These are phyloP conservation scores for Galerucella nymphaeae DNA, from an alignment of 2,888 invertebrate genomes.

Conservation along the genomic window DNA sequence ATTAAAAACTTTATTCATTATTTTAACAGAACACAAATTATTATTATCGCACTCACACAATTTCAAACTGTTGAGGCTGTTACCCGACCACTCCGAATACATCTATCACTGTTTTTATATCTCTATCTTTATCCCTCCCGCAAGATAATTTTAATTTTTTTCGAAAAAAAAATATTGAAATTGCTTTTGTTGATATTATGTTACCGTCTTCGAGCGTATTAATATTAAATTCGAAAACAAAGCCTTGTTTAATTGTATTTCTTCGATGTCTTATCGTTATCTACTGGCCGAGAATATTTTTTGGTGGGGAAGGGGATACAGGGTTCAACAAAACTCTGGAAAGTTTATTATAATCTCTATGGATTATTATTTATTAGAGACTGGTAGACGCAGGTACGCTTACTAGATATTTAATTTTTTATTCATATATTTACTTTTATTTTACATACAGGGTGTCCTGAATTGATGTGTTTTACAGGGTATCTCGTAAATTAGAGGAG, in stretches of 20 bases:
- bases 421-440: not conserved
- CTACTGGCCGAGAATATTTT: constrained; percentile 30
- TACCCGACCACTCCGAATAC: constrained; percentile 47
- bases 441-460: not conserved
- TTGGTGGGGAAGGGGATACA: constrained; percentile 28
- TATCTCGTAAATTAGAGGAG: no score
- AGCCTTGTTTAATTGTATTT: constrained; percentile 43
- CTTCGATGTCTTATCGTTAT: constrained; percentile 41
- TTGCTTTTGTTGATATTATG: not conserved
- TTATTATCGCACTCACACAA: constrained; percentile 50
- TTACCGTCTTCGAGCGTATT: not conserved
- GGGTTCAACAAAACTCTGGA: constrained; percentile 38
- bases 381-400: not conserved
- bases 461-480: no score
- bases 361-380: not conserved
- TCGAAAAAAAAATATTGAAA: not conserved
- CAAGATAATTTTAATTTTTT: not conserved
- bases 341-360: constrained; percentile 16
- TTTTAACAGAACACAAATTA: constrained; percentile 44
- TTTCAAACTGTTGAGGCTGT: constrained; percentile 37
- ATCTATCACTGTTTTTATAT: constrained; percentile 35
- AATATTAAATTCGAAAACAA: constrained; percentile 28
- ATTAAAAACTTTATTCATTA: constrained; percentile 42
- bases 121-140: not conserved
- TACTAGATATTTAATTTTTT: not conserved